phyloP scores from a whole-genome alignment of 2,113 vertebrate genomes.

The Alaudala cheleensis region DNA sequence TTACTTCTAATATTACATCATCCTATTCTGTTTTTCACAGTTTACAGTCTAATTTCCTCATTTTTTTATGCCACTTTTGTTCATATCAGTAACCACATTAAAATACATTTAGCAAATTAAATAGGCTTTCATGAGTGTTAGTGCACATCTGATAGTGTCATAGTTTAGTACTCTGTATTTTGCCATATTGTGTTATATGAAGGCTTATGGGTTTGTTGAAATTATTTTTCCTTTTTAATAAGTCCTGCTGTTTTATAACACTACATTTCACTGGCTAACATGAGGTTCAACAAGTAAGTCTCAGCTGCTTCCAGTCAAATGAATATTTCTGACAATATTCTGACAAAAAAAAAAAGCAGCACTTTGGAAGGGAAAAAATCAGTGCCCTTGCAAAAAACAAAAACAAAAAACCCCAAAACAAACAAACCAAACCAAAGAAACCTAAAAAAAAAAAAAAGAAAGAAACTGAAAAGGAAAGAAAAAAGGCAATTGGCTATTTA shows the following conservation, averaged over 20 bases:
- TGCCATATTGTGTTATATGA: background rate
- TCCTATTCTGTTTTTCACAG: slow-evolving; percentile 32
- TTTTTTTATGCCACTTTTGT: slow-evolving; percentile 38
- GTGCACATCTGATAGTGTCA: background rate
- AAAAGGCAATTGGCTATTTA: background rate
- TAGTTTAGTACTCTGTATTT: background rate
- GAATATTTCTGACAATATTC: background rate
- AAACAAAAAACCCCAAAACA: background rate
- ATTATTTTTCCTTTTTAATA: background rate
- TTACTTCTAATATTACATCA: slow-evolving; percentile 62
- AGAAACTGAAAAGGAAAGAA: background rate
- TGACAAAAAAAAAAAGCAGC: background rate
- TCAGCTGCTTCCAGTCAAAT: background rate
- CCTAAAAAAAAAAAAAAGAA: no score
- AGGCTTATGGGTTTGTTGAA: background rate
- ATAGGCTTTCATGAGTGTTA: slow-evolving; percentile 4
- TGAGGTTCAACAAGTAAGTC: background rate
- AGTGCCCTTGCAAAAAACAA: background rate
- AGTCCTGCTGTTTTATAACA: background rate
- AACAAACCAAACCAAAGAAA: background rate
- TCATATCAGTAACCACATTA: slow-evolving; percentile 7
- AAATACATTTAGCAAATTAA: slow-evolving; percentile 1
- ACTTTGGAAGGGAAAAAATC: background rate
- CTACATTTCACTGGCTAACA: background rate
- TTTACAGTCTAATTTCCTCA: slow-evolving; percentile 36